Base-by-base conservation (phyloP, 2,888 invertebrate genomes). In the Dinocampus coccinellae region DNA sequence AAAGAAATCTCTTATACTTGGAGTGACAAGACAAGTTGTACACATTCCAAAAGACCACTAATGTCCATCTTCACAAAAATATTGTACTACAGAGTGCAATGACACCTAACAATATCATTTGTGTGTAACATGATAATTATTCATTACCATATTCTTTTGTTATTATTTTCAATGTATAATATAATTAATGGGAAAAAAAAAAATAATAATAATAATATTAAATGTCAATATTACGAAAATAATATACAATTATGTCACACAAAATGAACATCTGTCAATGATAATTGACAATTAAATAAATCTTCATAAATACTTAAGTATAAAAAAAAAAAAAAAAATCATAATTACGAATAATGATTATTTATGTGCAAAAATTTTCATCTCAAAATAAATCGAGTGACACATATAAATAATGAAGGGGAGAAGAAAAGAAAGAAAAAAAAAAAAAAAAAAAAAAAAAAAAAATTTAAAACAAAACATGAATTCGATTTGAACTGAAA, bases 401-500 rank as follows among this genome's bases (percentile, higher is more conserved):
- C n/a, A 26, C 36, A 16, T 20, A 47, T 39, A n/a, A 39, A 47
- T 58, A n/a, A n/a, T n/a, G n/a, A n/a, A n/a, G n/a, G n/a, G n/a
- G n/a, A n/a, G n/a, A n/a, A n/a, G n/a, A n/a, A n/a, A 29, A 29
- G 3, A 29, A 29, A 4, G 29, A 29, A 29, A 29, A 29, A 29
- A 29, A 29, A 29, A 61, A 58, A 52, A 61, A 70, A 57, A 68
- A 69, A 34, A 42, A 39, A 36, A 36, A 72, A 26, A 53, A 66
- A 64, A 74, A 77, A 73, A 77, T 9, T 26, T 16, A 57, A 29
- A 24, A 10, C 58, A 58, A 47, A 39, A 22, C 7, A 16, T 6
- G 11, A 34, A 53, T 65, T 65, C 22, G 53, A 63, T 26, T 47
- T 0, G n/a, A 42, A 26, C 11, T 36, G 16, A 9, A n/a, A 16